These are phyloP conservation scores for Acrocera orbiculus DNA, from an alignment of 2,888 invertebrate genomes.

Conservation along the genomic window DNA sequence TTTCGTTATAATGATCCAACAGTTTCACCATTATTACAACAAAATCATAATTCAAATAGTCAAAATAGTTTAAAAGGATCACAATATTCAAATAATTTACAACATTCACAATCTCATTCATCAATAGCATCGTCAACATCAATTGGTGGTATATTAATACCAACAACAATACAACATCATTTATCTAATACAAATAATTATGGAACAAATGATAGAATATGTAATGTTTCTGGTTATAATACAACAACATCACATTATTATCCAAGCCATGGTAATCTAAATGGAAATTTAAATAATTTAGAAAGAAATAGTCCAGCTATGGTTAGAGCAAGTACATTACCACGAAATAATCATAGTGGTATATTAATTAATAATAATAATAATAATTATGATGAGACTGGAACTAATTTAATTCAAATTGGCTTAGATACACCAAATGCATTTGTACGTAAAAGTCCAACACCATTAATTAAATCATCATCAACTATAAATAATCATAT, in stretches of 20 bases:
- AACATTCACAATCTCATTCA: slow-evolving; percentile 30
- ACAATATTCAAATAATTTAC: slow-evolving; percentile 19
- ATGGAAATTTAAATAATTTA: slow-evolving; percentile 17
- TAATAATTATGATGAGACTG: slow-evolving; percentile 36
- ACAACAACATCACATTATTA: slow-evolving; percentile 14
- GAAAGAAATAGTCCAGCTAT: slow-evolving; percentile 20
- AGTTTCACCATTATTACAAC: slow-evolving; percentile 25
- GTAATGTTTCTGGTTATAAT: slow-evolving; percentile 7
- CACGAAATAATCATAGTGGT: slow-evolving; percentile 41
- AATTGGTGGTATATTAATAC: slow-evolving; percentile 14
- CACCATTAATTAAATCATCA: slow-evolving; percentile 30
- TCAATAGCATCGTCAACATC: slow-evolving; percentile 28
- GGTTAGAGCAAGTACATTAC: slow-evolving; percentile 47
- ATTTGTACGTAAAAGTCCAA: slow-evolving; percentile 34
- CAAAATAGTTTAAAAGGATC: slow-evolving; percentile 23
- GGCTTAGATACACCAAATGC: slow-evolving; percentile 40
- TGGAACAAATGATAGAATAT: slow-evolving; percentile 20
- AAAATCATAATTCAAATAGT: slow-evolving; percentile 23
- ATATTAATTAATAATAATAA: slow-evolving; percentile 21
- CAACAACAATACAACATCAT: slow-evolving; percentile 20
- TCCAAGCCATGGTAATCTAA: slow-evolving; percentile 21
- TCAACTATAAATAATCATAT: slow-evolving; percentile 1
- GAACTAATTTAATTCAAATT: slow-evolving; percentile 42
- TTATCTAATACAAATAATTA: slow-evolving; percentile 25
- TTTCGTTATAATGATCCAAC: slow-evolving; percentile 33